Base-by-base conservation (phyloP, 1,140 invertebrate species). In the Trachymyrmex cornetzi region DNA sequence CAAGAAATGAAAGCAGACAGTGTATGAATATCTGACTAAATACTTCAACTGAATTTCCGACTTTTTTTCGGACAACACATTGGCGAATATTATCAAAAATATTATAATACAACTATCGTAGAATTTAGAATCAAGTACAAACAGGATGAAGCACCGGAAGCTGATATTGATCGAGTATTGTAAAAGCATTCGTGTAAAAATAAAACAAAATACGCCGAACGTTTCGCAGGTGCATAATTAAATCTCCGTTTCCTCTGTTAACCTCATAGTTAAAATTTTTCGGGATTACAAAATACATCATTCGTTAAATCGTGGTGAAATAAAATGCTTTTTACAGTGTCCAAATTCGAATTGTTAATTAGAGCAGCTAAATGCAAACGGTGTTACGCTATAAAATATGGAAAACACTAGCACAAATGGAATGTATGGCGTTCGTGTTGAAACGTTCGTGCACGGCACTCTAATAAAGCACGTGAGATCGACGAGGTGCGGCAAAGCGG, bases 381-480 rank as follows among this genome's bases (percentile, higher is more conserved):
- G 3, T 3, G 80, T 44, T 75, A 16, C 27, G 3, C n/a, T 74
- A n/a, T 61, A 74, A 74, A 82, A 48, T 48, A 82, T 74, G n/a
- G 19, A 61, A 61, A 44, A 59, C 6, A 22, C n/a, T 34, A 74
- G 48, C 16, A 14, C 48, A 61, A 84, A 3, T 34, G 38, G 57
- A 74, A 84, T 61, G 67, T 44, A 50, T 7, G 22, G 19, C 38
- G 38, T 74, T 61, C 80, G 69, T 74, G 80, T 74, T 69, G 74
- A 61, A 84, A 84, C 38, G 38, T 61, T 69, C 80, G 69, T 22
- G 48, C 38, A 34, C n/a, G 38, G 55, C 66, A 34, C 12, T 81
- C 79, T 55, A 81, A 81, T 81, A 81, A 72, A 71, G 50, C 80
- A 75, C 80, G 80, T 75, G 80, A 75, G 77, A 85, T 69, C 79